Conservation (phyloP, 2,888 invertebrate species). For the Aricia artaxerxes region DNA sequence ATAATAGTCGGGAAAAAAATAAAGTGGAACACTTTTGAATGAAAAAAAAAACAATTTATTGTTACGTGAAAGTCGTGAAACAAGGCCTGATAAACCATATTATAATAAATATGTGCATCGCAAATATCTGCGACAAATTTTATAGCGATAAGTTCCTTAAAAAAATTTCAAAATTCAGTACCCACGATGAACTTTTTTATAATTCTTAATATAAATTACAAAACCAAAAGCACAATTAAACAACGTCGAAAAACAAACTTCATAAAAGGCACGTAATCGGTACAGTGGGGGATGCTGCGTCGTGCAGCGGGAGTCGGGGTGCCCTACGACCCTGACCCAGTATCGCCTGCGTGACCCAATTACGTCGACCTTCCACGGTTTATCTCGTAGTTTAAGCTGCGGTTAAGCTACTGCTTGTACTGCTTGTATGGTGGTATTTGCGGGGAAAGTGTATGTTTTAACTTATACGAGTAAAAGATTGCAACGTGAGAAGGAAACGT, state of each 20-base stretch:
- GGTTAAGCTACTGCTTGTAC: not conserved
- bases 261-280: not conserved
- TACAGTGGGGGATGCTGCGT: not conserved
- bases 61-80: no score
- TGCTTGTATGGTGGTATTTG: not conserved
- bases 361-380: slow-evolving; percentile 59
- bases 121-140: not conserved
- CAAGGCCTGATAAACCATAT: no score
- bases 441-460: not conserved
- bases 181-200: no score
- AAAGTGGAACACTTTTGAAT: no score
- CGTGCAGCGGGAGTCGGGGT: slow-evolving; percentile 7
- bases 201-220: not conserved
- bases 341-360: slow-evolving; percentile 67
- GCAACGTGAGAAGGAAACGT: no score
- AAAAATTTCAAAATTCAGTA: no score
- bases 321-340: slow-evolving; percentile 66
- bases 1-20: no score
- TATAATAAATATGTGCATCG: no score
- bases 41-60: no score
- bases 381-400: slow-evolving; percentile 1
- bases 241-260: not conserved
- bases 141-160: not conserved
- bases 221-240: not conserved
- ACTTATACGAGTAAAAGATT: no score